These are phyloP conservation scores for Himalopsyche japonica DNA, from an alignment of 2,888 invertebrate genomes.

Conservation along the genomic window DNA sequence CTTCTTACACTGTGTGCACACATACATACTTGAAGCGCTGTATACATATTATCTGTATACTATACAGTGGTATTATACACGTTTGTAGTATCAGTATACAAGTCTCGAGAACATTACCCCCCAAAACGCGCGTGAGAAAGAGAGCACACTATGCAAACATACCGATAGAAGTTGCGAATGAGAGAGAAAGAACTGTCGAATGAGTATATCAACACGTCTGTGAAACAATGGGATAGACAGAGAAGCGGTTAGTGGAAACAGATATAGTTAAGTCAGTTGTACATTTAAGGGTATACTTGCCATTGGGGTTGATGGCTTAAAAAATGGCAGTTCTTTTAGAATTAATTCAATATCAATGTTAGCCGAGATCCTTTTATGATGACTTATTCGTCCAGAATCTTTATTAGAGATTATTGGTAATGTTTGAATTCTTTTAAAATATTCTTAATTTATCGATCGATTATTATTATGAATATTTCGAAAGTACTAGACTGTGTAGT, in stretches of 20 bases:
- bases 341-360: neutral
- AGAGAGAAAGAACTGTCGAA: slow-evolving; percentile 6
- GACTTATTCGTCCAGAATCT: neutral
- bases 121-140: slow-evolving; percentile 20
- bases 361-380: neutral
- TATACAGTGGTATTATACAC: slow-evolving; percentile 1
- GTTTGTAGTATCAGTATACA: slow-evolving; percentile 16
- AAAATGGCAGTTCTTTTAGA: slow-evolving; percentile 4
- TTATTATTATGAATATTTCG: too few species aligned
- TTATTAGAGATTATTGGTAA: neutral
- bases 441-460: too few species aligned
- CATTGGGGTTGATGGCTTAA: slow-evolving; percentile 23
- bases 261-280: slow-evolving; percentile 13
- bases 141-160: slow-evolving; percentile 9
- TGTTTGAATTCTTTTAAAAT: too few species aligned
- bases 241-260: neutral
- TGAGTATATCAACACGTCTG: slow-evolving; percentile 14
- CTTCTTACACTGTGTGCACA: slow-evolving; percentile 10
- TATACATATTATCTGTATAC: neutral
- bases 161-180: slow-evolving; percentile 10
- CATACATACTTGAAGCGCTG: neutral
- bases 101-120: slow-evolving; percentile 21
- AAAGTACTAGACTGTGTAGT: too few species aligned
- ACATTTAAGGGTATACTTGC: slow-evolving; percentile 13
- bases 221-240: slow-evolving; percentile 11